Conservation (phyloP, 2,797 vertebrate species). For the Esox masquinongy region DNA sequence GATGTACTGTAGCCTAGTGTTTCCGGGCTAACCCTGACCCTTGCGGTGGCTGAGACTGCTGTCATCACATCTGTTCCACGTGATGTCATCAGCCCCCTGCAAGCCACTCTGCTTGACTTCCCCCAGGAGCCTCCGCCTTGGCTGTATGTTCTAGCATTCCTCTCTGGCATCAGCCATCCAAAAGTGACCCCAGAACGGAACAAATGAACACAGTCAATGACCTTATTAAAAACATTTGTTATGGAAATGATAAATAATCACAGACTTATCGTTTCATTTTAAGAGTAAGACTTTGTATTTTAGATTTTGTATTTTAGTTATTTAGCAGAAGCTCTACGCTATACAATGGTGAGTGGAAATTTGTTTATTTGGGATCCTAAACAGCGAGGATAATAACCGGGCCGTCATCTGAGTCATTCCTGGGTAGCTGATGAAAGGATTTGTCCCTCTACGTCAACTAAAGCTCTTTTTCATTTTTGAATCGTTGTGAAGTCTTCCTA, state of each 20-base stretch:
- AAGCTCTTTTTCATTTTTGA: slow-evolving; percentile 23
- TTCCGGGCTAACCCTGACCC: slow-evolving; percentile 36
- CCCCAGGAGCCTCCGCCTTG: slow-evolving; percentile 7
- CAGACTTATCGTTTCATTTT: too few species aligned
- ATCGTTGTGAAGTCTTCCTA: not conserved
- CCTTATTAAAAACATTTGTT: not conserved
- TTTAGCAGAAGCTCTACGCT: too few species aligned
- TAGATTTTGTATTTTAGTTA: too few species aligned
- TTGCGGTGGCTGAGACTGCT: slow-evolving; percentile 1
- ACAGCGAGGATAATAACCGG: not conserved
- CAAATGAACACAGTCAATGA: not conserved
- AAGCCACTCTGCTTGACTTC: slow-evolving; percentile 50
- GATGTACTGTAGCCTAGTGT: slow-evolving; percentile 50
- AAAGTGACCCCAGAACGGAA: slow-evolving; percentile 35
- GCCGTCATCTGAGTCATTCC: slow-evolving; percentile 15
- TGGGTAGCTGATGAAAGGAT: slow-evolving; percentile 28
- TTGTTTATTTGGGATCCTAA: too few species aligned
- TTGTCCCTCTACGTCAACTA: slow-evolving; percentile 14
- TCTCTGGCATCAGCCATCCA: slow-evolving; percentile 36
- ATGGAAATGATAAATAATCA: not conserved
- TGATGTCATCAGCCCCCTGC: slow-evolving; percentile 24
- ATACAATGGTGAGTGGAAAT: too few species aligned
- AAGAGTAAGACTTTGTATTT: too few species aligned
- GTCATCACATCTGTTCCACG: slow-evolving; percentile 4
- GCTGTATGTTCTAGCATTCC: slow-evolving; percentile 31